A percentile compares a stretch with the other conserved stretches of the same genome.
phyloP scores from a whole-genome alignment of 2,888 invertebrate species.

The Antheraea assamensis region DNA sequence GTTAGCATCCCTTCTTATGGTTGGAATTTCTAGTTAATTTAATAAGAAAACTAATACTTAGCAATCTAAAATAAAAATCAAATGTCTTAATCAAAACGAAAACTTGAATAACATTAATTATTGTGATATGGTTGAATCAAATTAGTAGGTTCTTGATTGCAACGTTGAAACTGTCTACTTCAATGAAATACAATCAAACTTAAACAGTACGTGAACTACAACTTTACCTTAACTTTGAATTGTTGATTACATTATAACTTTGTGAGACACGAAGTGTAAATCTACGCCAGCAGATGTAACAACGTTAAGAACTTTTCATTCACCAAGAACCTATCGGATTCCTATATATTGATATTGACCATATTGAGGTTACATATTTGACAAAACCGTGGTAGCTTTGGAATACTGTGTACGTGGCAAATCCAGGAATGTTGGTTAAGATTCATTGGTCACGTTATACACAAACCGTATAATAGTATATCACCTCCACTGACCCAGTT shows the following conservation, averaged over 20 bases:
- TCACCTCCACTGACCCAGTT: neutral
- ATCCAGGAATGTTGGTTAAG: slow-evolving; percentile 12
- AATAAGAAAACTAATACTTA: too few species aligned
- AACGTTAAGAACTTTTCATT: neutral
- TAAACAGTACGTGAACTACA: neutral
- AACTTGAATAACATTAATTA: too few species aligned
- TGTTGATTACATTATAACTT: neutral
- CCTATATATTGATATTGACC: neutral
- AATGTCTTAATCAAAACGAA: too few species aligned
- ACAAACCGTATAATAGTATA: neutral
- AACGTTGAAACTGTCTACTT: neutral
- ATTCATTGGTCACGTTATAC: slow-evolving; percentile 1
- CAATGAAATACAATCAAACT: too few species aligned
- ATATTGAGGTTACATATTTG: slow-evolving; percentile 3
- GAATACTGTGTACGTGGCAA: slow-evolving; percentile 7
- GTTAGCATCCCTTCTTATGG: too few species aligned
- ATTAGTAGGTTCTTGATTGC: neutral
- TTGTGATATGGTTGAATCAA: neutral
- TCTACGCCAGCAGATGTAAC: too few species aligned
- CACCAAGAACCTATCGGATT: neutral
- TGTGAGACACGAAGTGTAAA: neutral
- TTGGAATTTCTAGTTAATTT: too few species aligned
- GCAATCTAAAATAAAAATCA: too few species aligned
- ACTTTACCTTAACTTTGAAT: neutral
- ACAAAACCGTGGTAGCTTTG: slow-evolving; percentile 6